A percentile compares a stretch with the other conserved stretches of the same genome.
phyloP scores from a whole-genome alignment of 2,113 vertebrate genomes.

The Otis tarda region DNA sequence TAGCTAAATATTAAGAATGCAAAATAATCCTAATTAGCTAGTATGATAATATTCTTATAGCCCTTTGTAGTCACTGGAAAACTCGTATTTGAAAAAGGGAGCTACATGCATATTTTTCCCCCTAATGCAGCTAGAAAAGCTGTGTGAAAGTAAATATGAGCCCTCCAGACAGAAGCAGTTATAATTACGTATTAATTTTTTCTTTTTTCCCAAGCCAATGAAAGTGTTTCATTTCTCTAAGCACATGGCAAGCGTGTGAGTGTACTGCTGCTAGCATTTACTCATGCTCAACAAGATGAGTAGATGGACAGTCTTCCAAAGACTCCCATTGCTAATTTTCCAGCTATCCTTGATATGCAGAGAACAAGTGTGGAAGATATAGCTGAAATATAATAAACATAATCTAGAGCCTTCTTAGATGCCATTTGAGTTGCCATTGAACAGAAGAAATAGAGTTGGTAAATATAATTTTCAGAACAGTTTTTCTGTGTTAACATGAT shows the following conservation, averaged over 20 bases:
- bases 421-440: neutral
- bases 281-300: neutral
- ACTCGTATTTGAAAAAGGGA: neutral
- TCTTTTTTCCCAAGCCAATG: neutral
- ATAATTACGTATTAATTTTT: neutral
- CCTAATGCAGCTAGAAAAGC: neutral
- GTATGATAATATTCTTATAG: neutral
- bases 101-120: neutral
- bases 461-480: neutral
- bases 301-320: neutral
- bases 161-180: neutral
- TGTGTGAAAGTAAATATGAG: neutral
- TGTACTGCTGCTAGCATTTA: neutral
- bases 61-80: neutral
- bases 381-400: neutral
- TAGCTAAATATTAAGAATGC: conserved; percentile 2
- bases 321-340: neutral
- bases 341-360: neutral
- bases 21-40: conserved; percentile 39
- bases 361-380: neutral
- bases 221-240: neutral
- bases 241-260: neutral
- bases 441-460: neutral
- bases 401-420: neutral
- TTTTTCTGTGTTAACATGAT: neutral